Conservation (phyloP, 1,140 invertebrate genomes). For the Gonatopus flavifemur region DNA sequence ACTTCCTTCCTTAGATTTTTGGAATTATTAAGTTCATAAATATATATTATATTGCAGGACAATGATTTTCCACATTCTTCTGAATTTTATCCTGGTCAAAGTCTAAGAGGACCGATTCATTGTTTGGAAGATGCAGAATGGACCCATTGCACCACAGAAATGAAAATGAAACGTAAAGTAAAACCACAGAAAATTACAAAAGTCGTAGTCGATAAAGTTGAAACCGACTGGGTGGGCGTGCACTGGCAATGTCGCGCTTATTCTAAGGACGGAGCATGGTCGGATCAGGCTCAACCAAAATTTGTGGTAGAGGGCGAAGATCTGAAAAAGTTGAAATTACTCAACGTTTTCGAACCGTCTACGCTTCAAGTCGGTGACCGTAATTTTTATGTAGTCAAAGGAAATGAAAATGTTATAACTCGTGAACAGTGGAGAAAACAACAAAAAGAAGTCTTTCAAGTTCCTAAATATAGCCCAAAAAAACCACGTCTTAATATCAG, state of each 20-base stretch:
- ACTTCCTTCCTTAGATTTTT: neutral
- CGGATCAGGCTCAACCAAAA: constrained; percentile 67
- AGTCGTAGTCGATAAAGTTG: constrained; percentile 66
- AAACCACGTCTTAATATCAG: constrained; percentile 35
- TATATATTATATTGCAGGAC: constrained; percentile 47
- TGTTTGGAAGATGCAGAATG: constrained; percentile 75
- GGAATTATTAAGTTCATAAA: neutral
- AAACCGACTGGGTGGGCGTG: constrained; percentile 68
- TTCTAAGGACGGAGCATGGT: constrained; percentile 63
- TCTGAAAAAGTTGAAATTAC: constrained; percentile 72
- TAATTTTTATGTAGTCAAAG: constrained; percentile 68
- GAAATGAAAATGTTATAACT: constrained; percentile 61
- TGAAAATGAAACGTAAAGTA: constrained; percentile 67
- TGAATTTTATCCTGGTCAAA: constrained; percentile 78
- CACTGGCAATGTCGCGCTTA: constrained; percentile 81
- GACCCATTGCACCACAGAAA: constrained; percentile 74
- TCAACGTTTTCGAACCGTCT: constrained; percentile 88
- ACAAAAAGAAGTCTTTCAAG: constrained; percentile 51
- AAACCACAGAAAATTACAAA: constrained; percentile 61
- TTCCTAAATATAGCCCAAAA: constrained; percentile 53
- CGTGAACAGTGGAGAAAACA: constrained; percentile 63
- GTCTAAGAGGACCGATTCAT: constrained; percentile 70
- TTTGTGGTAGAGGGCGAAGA: constrained; percentile 74
- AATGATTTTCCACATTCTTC: constrained; percentile 65
- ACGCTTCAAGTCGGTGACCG: constrained; percentile 86